A percentile compares a stretch with the other conserved stretches of the same genome.
Evolutionary conservation across 2,113 vertebrate species (phyloP).

Genomic region (Zingel zingel): DNA sequence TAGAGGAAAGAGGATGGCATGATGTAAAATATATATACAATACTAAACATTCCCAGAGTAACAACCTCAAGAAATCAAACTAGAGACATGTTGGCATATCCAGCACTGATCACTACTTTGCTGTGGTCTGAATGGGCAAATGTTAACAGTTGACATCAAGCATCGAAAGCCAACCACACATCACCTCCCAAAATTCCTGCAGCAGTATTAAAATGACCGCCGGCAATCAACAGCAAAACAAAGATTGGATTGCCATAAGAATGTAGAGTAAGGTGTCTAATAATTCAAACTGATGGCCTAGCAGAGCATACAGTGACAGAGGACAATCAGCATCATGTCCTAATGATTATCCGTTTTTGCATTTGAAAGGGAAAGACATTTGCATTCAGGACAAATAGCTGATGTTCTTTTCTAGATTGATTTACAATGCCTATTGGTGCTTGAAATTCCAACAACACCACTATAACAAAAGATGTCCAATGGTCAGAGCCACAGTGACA

Average conservation of each 20-base stretch:
- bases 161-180: not conserved
- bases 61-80: not conserved
- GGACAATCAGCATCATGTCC: conserved; percentile 13
- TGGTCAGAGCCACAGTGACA: not conserved
- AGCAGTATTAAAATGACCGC: not conserved
- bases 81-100: not conserved
- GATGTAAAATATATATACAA: not conserved
- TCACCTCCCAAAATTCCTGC: not conserved
- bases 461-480: not conserved
- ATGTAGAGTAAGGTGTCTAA: not conserved
- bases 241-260: not conserved
- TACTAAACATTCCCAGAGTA: not conserved
- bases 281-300: conserved; percentile 13
- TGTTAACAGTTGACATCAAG: not conserved
- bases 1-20: not conserved
- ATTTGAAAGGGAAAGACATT: not conserved
- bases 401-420: not conserved
- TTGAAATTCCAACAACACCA: not conserved
- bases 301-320: not conserved
- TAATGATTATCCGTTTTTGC: conserved; percentile 28
- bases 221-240: not conserved
- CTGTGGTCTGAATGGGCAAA: not conserved
- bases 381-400: not conserved
- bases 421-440: not conserved
- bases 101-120: not conserved